Percentiles rank a stretch among this genome's conserved stretches.
Conservation (phyloP, 2,888 invertebrate species). For the Hemithea aestivaria region DNA sequence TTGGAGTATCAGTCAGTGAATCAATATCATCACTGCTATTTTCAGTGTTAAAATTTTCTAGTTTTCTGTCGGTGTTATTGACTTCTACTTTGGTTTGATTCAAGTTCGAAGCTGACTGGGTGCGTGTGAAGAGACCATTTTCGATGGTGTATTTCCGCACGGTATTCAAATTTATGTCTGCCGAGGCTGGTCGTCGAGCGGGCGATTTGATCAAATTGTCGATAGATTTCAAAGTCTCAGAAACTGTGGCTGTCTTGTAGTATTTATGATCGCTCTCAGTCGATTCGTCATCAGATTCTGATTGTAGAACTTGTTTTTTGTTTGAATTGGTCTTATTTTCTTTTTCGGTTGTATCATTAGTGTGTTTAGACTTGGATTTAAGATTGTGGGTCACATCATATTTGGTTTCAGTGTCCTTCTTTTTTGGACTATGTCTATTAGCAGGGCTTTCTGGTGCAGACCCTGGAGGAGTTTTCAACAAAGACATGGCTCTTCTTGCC, state of each 20-base stretch:
- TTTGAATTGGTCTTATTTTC: conserved; percentile 9
- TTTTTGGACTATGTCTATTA: conserved; percentile 24
- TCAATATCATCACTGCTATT: conserved; percentile 48
- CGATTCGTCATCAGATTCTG: conserved; percentile 38
- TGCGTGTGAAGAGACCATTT: conserved; percentile 36
- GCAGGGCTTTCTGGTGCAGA: conserved; percentile 49
- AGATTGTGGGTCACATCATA: conserved; percentile 1
- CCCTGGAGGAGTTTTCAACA: conserved; percentile 57
- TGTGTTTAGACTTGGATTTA: conserved; percentile 16
- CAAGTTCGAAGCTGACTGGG: conserved; percentile 48
- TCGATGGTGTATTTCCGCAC: conserved; percentile 36
- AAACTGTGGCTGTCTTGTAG: conserved; percentile 32
- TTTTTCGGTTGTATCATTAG: conserved; percentile 4
- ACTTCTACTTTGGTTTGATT: conserved; percentile 25
- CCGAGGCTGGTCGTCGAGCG: conserved; percentile 53
- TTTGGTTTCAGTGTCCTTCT: conserved; percentile 8
- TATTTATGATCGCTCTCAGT: conserved; percentile 42
- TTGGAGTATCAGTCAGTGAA: conserved; percentile 39
- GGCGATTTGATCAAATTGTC: conserved; percentile 62
- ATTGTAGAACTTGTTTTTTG: conserved; percentile 13
- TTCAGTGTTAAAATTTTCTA: conserved; percentile 21
- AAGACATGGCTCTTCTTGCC: conserved; percentile 48
- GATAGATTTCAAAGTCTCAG: conserved; percentile 47
- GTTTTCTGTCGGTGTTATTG: conserved; percentile 14
- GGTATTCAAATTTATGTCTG: conserved; percentile 37